Conservation (phyloP, 2,797 vertebrate species). For the Sebastes trivittatus region DNA sequence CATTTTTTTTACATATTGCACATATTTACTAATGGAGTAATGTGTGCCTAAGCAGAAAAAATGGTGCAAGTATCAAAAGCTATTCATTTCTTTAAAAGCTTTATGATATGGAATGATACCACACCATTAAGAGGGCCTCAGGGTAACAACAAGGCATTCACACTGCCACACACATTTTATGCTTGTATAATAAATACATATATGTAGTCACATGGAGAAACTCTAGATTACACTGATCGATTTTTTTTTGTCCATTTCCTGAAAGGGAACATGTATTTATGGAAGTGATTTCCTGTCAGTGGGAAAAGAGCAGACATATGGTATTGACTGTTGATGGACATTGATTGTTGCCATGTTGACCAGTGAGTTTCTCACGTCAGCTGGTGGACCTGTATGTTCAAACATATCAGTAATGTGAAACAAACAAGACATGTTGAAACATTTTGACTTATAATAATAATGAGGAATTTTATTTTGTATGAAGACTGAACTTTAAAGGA, state of each 20-base stretch:
- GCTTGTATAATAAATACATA: background rate
- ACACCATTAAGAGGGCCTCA: background rate
- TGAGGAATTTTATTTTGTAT: background rate
- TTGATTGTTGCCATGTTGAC: background rate
- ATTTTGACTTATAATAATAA: too few relatives aligned
- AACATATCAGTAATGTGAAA: background rate
- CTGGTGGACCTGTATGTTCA: background rate
- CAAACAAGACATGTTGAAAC: background rate
- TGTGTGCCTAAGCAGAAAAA: background rate
- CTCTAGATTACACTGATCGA: conserved; percentile 29
- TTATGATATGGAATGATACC: background rate
- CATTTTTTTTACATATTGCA: background rate
- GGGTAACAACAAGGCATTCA: background rate
- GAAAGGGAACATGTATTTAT: conserved; percentile 42
- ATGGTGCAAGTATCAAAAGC: background rate
- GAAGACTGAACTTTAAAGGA: background rate
- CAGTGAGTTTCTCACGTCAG: background rate
- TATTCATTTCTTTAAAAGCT: background rate
- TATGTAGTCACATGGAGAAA: background rate
- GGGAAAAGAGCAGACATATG: conserved; percentile 1
- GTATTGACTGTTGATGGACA: conserved; percentile 30
- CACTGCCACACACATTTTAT: background rate
- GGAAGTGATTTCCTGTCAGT: conserved; percentile 44
- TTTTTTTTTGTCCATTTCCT: conserved; percentile 37
- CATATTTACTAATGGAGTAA: too few relatives aligned